Evolutionary conservation across 2,113 vertebrate genomes (phyloP), one percentile per base, ranked within the genome.

Genomic region (Oxyruncus cristatus): DNA sequence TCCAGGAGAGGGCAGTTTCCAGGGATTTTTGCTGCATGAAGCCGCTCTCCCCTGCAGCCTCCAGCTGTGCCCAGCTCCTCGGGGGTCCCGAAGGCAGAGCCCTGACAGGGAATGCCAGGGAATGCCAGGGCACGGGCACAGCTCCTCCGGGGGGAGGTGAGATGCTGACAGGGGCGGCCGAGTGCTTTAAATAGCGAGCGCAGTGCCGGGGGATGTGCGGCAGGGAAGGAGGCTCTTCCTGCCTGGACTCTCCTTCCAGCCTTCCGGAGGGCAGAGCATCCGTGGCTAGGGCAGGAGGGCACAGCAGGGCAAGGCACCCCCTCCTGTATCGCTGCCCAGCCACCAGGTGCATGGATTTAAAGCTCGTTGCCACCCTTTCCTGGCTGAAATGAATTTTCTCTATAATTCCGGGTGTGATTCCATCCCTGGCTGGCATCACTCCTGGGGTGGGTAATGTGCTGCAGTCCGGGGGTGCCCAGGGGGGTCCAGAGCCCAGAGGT

Each of bases 1-100:
- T 76, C 92, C 92, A 91, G 76, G 84, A 92, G 86, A 89, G 76
- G 84, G 87, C 91, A 88, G 75, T 56, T 95, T 89, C 83, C 24
- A 12, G 83, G 72, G 32, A 6, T 42, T 88, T 90, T 52, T 76
- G 37, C 83, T 59, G 75, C 41, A 0, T 33, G 89, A 14, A 62
- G 67, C 50, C 28, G 52, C 56, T 33, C 8, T 67, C 12, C 39
- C 21, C 62, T 46, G 85, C 77, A 23, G 62, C 56, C 28, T 27
- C 21, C 41, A 4, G 37, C 47, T 6, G 14, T 18, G 73, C 47
- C 1, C 9, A 65, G 65, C 32, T 32, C 35, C 30, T 16, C 59
- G 2, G 44, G 1, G 85, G 39, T 72, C 46, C 0, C 0, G 1
- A 15, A 8, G 82, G 53, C 88, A 63, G 39, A 22, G 63, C 65